These are phyloP conservation scores for Lampropteryx suffumata DNA, from an alignment of 2,888 invertebrate species.

Conservation along the genomic window DNA sequence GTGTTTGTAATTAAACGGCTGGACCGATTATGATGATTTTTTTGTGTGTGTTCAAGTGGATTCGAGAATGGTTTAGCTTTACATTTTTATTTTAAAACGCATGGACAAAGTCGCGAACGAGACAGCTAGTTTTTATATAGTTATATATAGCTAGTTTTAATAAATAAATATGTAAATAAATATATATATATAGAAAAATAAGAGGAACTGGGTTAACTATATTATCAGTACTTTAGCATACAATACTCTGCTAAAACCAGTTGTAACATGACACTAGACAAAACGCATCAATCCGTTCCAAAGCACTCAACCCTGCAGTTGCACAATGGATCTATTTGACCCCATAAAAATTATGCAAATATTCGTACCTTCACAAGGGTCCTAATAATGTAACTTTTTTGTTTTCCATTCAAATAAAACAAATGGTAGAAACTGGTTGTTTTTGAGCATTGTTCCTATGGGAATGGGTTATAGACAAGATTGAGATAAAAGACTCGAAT, in stretches of 20 bases:
- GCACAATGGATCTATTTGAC: constrained; percentile 47
- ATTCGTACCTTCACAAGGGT: constrained; percentile 48
- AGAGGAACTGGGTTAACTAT: no score
- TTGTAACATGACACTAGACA: constrained; percentile 38
- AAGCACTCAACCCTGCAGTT: constrained; percentile 41
- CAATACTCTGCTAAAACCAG: constrained; percentile 27
- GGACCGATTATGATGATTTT: no score
- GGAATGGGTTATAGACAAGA: constrained; percentile 50
- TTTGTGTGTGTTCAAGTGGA: no score
- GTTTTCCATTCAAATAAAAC: constrained; percentile 43
- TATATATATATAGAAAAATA: no score
- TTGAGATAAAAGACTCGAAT: constrained; percentile 44
- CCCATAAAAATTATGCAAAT: constrained; percentile 60
- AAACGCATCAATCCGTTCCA: constrained; percentile 42
- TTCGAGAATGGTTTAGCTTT: no score
- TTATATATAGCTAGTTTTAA: no score
- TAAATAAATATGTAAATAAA: no score
- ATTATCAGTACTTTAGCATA: neutral
- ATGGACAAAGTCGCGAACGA: no score
- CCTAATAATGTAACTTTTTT: constrained; percentile 54
- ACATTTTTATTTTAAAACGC: no score
- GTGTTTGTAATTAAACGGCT: no score
- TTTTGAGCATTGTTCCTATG: constrained; percentile 51
- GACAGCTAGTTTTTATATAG: no score
- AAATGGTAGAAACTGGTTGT: constrained; percentile 32